Evolutionary conservation across 1,140 invertebrate species (phyloP).

Genomic region (Archivesica marissinica): DNA sequence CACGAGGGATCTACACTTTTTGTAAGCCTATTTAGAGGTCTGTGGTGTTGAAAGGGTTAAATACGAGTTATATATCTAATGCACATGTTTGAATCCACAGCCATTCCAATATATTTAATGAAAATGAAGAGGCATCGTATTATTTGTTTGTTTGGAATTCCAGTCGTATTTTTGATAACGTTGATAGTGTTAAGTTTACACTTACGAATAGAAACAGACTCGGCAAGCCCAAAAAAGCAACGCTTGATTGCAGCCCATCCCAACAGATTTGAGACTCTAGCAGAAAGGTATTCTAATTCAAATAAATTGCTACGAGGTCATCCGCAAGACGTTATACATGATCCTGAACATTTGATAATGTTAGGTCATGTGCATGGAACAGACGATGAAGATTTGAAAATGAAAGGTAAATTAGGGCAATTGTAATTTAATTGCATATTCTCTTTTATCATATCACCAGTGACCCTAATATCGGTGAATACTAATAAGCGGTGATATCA

Average conservation of each 20-base stretch:
- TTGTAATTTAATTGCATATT: too few relatives aligned
- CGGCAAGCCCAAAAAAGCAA: not conserved
- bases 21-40: too few relatives aligned
- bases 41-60: too few relatives aligned
- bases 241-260: not conserved
- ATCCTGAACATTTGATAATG: constrained; percentile 17
- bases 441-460: too few relatives aligned
- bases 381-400: constrained; percentile 63
- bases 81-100: too few relatives aligned
- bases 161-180: constrained; percentile 23
- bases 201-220: not conserved
- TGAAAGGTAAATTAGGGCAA: too few relatives aligned
- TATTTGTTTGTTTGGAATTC: constrained; percentile 16
- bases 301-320: not conserved
- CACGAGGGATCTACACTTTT: too few relatives aligned
- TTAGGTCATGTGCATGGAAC: constrained; percentile 55
- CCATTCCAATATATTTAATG: too few relatives aligned
- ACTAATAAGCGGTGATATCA: too few relatives aligned
- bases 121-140: not conserved
- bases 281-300: constrained; percentile 1
- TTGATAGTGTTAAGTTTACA: constrained; percentile 27
- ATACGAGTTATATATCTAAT: too few relatives aligned
- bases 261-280: not conserved
- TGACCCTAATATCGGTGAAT: too few relatives aligned
- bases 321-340: constrained; percentile 27